A percentile compares a stretch with the other conserved stretches of the same genome.
Conservation (phyloP, 2,797 vertebrate genomes). For the Bucorvus abyssinicus region DNA sequence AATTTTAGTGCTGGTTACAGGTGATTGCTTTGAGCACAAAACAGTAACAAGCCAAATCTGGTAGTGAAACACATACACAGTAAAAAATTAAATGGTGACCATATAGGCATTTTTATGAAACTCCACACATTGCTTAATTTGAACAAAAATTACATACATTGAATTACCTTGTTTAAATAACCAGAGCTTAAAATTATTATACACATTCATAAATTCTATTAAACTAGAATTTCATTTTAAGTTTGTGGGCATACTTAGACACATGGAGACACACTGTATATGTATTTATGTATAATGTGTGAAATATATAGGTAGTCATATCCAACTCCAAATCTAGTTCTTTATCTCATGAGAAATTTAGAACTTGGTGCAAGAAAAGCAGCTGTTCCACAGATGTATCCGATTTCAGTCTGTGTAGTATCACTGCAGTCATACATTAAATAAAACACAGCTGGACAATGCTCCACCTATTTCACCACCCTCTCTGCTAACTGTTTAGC, state of each 20-base stretch:
- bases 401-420: slow-evolving; percentile 66
- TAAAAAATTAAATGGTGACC: neutral
- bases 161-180: neutral
- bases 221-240: neutral
- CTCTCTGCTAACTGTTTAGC: slow-evolving; percentile 56
- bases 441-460: slow-evolving; percentile 66
- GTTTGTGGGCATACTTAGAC: neutral
- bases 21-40: neutral
- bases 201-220: neutral
- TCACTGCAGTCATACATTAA: slow-evolving; percentile 59
- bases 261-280: neutral
- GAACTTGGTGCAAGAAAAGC: slow-evolving; percentile 44
- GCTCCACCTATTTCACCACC: slow-evolving; percentile 59
- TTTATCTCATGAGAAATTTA: slow-evolving; percentile 55
- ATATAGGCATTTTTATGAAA: neutral
- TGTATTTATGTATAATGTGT: neutral
- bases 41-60: neutral
- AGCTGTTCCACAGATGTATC: slow-evolving; percentile 56
- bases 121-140: neutral
- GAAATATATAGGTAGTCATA: slow-evolving; percentile 1
- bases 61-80: neutral
- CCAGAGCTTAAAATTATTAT: neutral
- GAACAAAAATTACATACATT: neutral
- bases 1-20: neutral
- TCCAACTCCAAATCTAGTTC: neutral